Evolutionary conservation across 1,140 invertebrate genomes (phyloP), one percentile per base, ranked within the genome.

Genomic region (Mesaphorura yosii): DNA sequence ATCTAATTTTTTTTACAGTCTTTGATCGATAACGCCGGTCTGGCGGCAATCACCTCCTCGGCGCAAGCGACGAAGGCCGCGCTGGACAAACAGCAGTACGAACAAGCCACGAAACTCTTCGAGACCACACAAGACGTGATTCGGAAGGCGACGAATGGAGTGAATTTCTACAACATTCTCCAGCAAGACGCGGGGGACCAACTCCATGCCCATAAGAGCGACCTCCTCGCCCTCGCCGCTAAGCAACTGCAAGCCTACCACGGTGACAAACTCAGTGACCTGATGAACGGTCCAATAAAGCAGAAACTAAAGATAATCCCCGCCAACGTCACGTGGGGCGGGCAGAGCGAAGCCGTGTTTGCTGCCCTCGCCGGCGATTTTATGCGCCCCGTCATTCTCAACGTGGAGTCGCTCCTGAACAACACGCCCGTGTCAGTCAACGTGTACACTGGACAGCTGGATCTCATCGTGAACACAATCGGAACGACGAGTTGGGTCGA

Each of bases 81-180:
- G 3, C 64, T 73, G 0, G 64, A 69, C 20, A 63, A 63, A 4
- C 60, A 62, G 1, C 46, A 70, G 1, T 89, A 76, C 72, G 45
- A 44, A 0, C 39, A 66, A 40, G 83, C 86, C 0, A 85, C 83
- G 0, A 23, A 60, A 0, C 69, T 77, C 29, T 88, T 83, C 82
- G 63, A 68, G 23, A 26, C 56, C 1, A 80, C 82, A 0, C 81
- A 88, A 69, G 26, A 28, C 6, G 71, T 78, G 0, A 73, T 86
- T 49, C 52, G 73, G 3, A 5, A 56, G 3, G 67, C 69, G 15
- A 80, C 83, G 0, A 69, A 75, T 41, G 75, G 73, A 25, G 78
- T 88, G 7, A 81, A 86, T 64, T 87, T 86, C 64, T 89, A 89
- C 62, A 86, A 89, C 65, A 81, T 90, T 55, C 66, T 87, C 10